Evolutionary conservation across 2,888 invertebrate genomes (phyloP).

Genomic region (Malthinus flaveolus): DNA sequence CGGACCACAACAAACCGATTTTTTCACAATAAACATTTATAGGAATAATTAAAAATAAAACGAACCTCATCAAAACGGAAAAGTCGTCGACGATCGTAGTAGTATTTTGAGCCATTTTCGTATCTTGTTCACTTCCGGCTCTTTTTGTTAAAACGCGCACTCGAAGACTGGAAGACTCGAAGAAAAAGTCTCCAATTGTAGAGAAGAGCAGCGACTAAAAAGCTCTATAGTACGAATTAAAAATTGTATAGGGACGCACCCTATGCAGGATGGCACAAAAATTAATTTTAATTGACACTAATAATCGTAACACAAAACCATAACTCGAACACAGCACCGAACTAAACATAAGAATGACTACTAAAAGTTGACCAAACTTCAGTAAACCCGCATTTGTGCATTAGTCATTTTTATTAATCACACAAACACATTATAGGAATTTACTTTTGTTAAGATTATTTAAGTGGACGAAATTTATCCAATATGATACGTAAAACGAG

Average conservation of each 20-base stretch:
- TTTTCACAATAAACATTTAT: not conserved
- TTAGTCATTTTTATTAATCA: slow-evolving; percentile 33
- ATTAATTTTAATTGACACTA: slow-evolving; percentile 53
- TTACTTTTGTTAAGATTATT: slow-evolving; percentile 7
- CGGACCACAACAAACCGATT: not conserved
- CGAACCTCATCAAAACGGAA: slow-evolving; percentile 21
- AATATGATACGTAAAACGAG: slow-evolving; percentile 8
- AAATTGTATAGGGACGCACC: slow-evolving; percentile 33
- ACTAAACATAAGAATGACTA: slow-evolving; percentile 27
- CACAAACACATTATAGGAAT: slow-evolving; percentile 28
- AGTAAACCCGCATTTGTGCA: slow-evolving; percentile 23
- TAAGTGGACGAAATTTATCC: slow-evolving; percentile 17
- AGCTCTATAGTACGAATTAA: not conserved
- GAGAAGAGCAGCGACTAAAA: slow-evolving; percentile 35
- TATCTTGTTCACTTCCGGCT: not conserved
- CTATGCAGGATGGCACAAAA: slow-evolving; percentile 52
- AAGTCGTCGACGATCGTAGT: slow-evolving; percentile 17
- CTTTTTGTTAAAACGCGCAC: not conserved
- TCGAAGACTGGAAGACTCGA: slow-evolving; percentile 35
- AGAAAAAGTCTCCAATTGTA: slow-evolving; percentile 39
- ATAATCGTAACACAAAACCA: slow-evolving; percentile 34
- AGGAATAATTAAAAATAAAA: slow-evolving; percentile 5
- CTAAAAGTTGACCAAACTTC: slow-evolving; percentile 6
- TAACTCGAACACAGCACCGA: slow-evolving; percentile 5
- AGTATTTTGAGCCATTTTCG: slow-evolving; percentile 18